Evolutionary conservation across 2,113 vertebrate species (phyloP), one percentile per base, ranked within the genome.

Genomic region (Saguinus midas): DNA sequence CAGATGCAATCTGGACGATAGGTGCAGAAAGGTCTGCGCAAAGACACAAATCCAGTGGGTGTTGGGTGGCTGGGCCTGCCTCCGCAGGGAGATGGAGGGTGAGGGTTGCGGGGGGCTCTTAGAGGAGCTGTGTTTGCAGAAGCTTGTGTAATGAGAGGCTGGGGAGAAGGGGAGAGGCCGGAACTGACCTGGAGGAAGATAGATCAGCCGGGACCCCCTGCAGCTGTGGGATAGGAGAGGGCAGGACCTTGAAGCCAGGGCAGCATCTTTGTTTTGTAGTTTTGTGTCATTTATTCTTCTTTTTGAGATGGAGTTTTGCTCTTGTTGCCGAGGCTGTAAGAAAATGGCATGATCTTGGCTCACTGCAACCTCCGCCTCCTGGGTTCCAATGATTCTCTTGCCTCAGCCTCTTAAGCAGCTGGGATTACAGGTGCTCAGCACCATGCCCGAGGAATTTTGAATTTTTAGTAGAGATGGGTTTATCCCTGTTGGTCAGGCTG

Each of bases 81-180:
- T 57, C 72, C 4, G 18, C 16, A 3, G 25, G 10, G 45, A 48
- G 32, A 68, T n/a, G 29, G 0, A 2, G 27, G 27, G 61, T 1
- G 52, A 52, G 52, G 16, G 20, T 21, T 21, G 11, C n/a, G 61
- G 6, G 27, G 25, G 45, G 58, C n/a, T 73, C 81, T 13, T 29
- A 45, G 43, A 20, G n/a, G 50, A 64, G 72, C 12, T 0, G 0
- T 52, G 73, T 75, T 37, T 6, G 18, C 0, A 0, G 70, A 32
- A 14, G 23, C 48, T 27, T n/a, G 57, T 9, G 12, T 3, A 48
- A 9, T 29, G 23, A 20, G 55, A 82, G 21, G 50, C 11, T 14
- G 2, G 21, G 87, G 61, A 20, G 61, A 21, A 9, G 45, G 4
- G 18, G 23, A 25, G 58, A 18, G 37, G n/a, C 25, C n/a, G 21